Conservation (phyloP, 2,888 invertebrate species). For the Trichopria drosophilae region DNA sequence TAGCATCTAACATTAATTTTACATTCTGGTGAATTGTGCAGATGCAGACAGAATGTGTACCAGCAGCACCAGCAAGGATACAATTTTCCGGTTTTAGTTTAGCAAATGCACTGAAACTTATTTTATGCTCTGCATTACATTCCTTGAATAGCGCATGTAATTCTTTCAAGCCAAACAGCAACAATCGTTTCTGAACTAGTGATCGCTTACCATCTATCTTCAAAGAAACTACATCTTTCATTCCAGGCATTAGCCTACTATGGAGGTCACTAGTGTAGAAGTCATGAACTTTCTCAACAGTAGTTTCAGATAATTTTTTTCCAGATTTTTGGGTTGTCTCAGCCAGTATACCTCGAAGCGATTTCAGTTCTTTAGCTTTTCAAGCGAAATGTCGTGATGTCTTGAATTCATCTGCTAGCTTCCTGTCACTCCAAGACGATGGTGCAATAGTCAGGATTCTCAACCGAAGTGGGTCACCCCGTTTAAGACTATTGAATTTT, state of each 20-base stretch:
- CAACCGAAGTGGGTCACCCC: neutral
- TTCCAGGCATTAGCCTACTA: slow-evolving; percentile 13
- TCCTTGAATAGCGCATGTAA: neutral
- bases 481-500: neutral
- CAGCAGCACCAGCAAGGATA: slow-evolving; percentile 1
- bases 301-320: neutral
- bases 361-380: slow-evolving; percentile 2
- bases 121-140: neutral
- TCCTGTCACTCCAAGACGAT: too few relatives aligned
- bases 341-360: neutral
- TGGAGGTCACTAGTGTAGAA: neutral
- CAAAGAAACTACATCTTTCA: slow-evolving; percentile 9
- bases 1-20: slow-evolving; percentile 1
- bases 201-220: neutral
- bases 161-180: neutral
- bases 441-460: neutral
- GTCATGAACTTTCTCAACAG: neutral
- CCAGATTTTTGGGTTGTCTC: neutral
- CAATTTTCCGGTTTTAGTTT: neutral
- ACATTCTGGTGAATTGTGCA: slow-evolving; percentile 6
- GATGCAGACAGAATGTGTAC: slow-evolving; percentile 3
- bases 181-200: neutral
- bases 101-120: slow-evolving; percentile 4
- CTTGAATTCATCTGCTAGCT: neutral
- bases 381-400: neutral